These are phyloP conservation scores for Petrocephalus microphthalmus DNA, from an alignment of 2,113 vertebrate species.

Conservation along the genomic window DNA sequence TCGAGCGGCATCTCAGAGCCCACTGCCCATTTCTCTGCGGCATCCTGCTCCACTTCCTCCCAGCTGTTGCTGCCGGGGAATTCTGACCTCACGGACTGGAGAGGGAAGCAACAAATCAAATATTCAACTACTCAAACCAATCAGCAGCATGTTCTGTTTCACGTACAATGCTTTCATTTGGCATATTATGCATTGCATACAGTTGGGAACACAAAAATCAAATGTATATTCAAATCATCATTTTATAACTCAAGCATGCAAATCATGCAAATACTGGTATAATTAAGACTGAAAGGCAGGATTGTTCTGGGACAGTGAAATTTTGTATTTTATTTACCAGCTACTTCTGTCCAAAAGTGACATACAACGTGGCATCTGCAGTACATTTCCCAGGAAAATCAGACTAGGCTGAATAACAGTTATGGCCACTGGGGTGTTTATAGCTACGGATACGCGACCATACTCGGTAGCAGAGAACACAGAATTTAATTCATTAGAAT, in stretches of 20 bases:
- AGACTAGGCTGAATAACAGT: too few species aligned
- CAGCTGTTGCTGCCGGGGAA: conserved; percentile 57
- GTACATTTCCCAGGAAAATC: too few species aligned
- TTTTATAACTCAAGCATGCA: not conserved
- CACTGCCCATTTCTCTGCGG: conserved; percentile 54
- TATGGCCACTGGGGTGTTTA: too few species aligned
- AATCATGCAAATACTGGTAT: not conserved
- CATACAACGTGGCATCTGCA: too few species aligned
- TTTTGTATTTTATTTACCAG: too few species aligned
- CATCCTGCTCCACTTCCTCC: conserved; percentile 54
- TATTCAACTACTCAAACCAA: not conserved
- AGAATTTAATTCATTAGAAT: not conserved
- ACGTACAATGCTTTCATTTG: not conserved
- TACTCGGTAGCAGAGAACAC: not conserved
- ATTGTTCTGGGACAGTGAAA: too few species aligned
- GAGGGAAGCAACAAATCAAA: not conserved
- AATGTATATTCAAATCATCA: not conserved
- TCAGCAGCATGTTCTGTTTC: not conserved
- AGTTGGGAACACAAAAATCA: not conserved
- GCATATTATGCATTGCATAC: not conserved
- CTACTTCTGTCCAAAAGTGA: too few species aligned
- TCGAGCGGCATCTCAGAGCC: conserved; percentile 34
- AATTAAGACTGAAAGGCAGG: too few species aligned
- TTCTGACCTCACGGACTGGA: conserved; percentile 37
- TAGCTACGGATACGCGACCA: too few species aligned